Percentiles rank a stretch among this genome's conserved stretches.
Conservation (phyloP, 2,797 vertebrate species). For the Sebastolobus altivelis region DNA sequence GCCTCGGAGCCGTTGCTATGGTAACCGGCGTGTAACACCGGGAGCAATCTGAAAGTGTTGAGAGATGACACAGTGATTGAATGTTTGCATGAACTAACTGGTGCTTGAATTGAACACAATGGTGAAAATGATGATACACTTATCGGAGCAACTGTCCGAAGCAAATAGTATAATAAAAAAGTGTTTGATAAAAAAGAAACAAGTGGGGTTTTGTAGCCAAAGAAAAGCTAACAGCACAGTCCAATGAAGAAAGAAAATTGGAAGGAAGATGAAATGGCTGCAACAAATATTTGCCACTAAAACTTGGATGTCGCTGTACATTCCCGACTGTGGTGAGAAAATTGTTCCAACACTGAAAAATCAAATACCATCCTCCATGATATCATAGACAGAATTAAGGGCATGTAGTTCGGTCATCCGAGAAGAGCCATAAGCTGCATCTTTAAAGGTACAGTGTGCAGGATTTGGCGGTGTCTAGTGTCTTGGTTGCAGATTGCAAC, state of each 20-base stretch:
- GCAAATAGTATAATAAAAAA: not conserved
- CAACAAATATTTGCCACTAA: slow-evolving; percentile 26
- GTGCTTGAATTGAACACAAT: slow-evolving; percentile 16
- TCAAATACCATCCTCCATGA: not conserved
- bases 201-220: not conserved
- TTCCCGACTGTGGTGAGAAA: slow-evolving; percentile 37
- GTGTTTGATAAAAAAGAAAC: not conserved
- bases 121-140: not conserved
- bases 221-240: not conserved
- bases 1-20: slow-evolving; percentile 59
- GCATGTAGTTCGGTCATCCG: not conserved
- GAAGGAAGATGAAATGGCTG: slow-evolving; percentile 4
- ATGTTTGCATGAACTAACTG: slow-evolving; percentile 32
- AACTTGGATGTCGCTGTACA: slow-evolving; percentile 16
- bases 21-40: slow-evolving; percentile 60
- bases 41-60: slow-evolving; percentile 32
- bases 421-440: not conserved
- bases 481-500: too few relatives aligned
- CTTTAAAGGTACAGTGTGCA: not conserved
- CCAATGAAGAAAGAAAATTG: not conserved
- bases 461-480: too few relatives aligned
- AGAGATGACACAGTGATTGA: slow-evolving; percentile 32
- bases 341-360: slow-evolving; percentile 14
- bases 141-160: not conserved
- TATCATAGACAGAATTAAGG: not conserved